phyloP scores from a whole-genome alignment of 2,888 invertebrate species.

The Tetragonisca angustula region DNA sequence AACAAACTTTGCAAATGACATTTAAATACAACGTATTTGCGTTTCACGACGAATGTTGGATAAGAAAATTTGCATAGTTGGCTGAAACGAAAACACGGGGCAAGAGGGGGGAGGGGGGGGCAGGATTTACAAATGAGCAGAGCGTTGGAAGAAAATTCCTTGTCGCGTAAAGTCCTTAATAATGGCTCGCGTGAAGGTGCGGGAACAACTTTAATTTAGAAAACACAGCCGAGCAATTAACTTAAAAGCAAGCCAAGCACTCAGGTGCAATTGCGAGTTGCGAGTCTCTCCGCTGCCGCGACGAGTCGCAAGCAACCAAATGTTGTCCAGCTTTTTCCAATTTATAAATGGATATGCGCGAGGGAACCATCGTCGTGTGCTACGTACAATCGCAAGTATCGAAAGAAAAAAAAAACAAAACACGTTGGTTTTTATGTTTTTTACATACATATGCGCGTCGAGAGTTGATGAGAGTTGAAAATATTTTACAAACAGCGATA shows the following conservation, averaged over 20 bases:
- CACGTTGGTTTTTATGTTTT: conserved; percentile 3
- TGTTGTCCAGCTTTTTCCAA: conserved; percentile 47
- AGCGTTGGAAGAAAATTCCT: not conserved
- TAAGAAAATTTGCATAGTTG: not conserved
- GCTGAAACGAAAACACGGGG: too few species aligned
- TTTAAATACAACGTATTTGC: not conserved
- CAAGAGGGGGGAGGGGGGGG: too few species aligned
- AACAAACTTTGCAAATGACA: not conserved
- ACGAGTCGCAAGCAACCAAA: conserved; percentile 45
- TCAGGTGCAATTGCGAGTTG: conserved; percentile 52
- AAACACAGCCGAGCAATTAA: conserved; percentile 57
- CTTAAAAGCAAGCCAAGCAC: conserved; percentile 54
- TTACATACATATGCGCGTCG: not conserved
- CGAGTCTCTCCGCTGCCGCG: not conserved
- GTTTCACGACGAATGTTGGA: not conserved
- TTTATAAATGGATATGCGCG: conserved; percentile 47
- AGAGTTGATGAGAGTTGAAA: too few species aligned
- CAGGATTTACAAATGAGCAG: not conserved
- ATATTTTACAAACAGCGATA: too few species aligned
- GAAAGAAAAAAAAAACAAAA: not conserved
- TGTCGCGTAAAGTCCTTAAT: conserved; percentile 19
- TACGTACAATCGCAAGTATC: not conserved
- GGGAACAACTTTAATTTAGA: conserved; percentile 56
- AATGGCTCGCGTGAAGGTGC: conserved; percentile 2
- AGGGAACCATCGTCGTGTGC: not conserved